Percentiles rank a stretch among this genome's conserved stretches.
Conservation (phyloP, 2,888 invertebrate species). For the Troides helena region DNA sequence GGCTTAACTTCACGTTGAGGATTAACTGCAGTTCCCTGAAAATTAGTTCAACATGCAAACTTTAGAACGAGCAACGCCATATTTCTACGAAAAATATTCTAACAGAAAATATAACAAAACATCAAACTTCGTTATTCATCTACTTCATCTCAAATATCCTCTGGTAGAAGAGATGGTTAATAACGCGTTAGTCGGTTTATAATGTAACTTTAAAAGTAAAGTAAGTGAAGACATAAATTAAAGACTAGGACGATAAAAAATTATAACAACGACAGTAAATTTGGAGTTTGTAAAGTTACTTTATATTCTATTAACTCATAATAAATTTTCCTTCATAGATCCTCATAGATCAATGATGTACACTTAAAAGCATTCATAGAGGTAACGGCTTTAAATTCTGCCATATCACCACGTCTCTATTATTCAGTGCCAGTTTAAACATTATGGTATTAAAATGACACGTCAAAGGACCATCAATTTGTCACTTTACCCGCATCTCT, state of each 20-base stretch:
- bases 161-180: no score
- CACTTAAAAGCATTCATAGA: conserved; percentile 8
- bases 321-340: conserved; percentile 9
- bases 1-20: conserved; percentile 55
- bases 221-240: no score
- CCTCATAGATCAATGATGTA: background rate
- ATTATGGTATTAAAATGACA: conserved; percentile 48
- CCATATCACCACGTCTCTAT: conserved; percentile 62
- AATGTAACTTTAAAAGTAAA: no score
- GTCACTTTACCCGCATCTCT: conserved; percentile 67
- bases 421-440: conserved; percentile 67
- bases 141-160: background rate
- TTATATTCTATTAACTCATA: background rate
- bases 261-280: background rate
- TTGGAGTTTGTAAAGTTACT: background rate
- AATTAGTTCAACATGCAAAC: conserved; percentile 48
- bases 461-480: conserved; percentile 62
- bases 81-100: conserved; percentile 21
- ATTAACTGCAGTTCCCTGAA: conserved; percentile 56
- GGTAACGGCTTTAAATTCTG: conserved; percentile 38
- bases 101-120: conserved; percentile 7
- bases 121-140: conserved; percentile 1
- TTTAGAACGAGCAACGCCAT: conserved; percentile 44
- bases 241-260: no score
- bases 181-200: no score